Evolutionary conservation across 2,888 invertebrate genomes (phyloP), one percentile per base, ranked within the genome.

Genomic region (Mythimna lalbum): DNA sequence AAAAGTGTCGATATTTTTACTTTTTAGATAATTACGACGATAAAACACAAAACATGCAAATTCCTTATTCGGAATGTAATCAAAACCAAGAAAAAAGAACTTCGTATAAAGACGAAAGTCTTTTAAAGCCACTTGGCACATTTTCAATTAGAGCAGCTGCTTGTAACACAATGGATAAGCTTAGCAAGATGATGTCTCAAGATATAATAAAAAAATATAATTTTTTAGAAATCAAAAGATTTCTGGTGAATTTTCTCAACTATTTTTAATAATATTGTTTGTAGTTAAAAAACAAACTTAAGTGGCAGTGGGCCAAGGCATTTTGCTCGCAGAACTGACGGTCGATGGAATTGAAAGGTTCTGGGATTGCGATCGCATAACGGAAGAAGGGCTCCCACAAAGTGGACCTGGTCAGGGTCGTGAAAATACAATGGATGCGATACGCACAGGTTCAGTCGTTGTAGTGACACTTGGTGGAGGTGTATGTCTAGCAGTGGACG

Each of bases 111-210:
- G 27, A 52, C 7, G 10, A 27, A 7, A 43, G 19, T 31, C n/a
- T 27, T 31, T 27, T 27, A n/a, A 21, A 39, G 3, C 57, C 21
- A 1, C 57, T 36, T 39, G 36, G 21, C 14, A 17, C 1, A n/a
- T 47, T 47, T 47, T 61, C 27, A 47, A 60, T 47, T 60, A 43
- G 27, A 47, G 12, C 43, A 60, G 43, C 60, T n/a, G n/a, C 27
- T n/a, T 27, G 14, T 14, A 60, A 43, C n/a, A 47, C 12, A 27
- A 14, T n/a, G 60, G 27, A 61, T 47, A 47, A 47, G n/a, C 14
- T 47, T 27, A 14, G 19, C 2, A n/a, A 31, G 19, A 31, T 14
- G 12, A 27, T 7, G n/a, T 60, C 60, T n/a, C 43, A 27, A 27
- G 27, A 47, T 17, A 6, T 0, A 19, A 4, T 19, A 9, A 59